Percentiles rank a stretch among this genome's conserved stretches.
phyloP scores from a whole-genome alignment of 2,113 vertebrate genomes.

The Datnioides undecimradiatus region DNA sequence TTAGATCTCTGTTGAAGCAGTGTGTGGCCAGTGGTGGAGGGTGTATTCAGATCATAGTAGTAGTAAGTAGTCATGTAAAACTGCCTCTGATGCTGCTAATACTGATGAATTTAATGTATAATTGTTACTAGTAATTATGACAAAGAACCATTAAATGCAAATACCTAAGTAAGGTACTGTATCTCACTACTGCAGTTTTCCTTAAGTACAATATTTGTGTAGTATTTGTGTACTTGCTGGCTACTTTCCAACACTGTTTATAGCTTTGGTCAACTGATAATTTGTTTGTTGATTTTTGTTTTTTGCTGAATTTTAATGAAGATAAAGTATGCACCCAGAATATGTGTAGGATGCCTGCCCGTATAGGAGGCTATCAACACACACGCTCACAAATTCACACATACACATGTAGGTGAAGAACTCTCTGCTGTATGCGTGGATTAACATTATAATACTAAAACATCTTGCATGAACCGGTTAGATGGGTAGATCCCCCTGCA shows the following conservation, averaged over 20 bases:
- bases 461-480: conserved; percentile 27
- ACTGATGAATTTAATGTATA: no score
- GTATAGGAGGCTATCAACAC: neutral
- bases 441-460: conserved; percentile 25
- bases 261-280: no score
- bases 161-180: neutral
- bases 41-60: neutral
- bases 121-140: neutral
- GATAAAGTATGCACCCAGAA: neutral
- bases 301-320: no score
- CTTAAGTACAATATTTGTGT: no score
- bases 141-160: neutral
- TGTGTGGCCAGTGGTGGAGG: neutral
- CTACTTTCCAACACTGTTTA: no score
- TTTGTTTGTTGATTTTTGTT: no score
- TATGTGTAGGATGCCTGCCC: no score
- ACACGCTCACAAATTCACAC: neutral
- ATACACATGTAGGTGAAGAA: conserved; percentile 1
- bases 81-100: no score
- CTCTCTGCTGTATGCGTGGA: conserved; percentile 1
- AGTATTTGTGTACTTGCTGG: no score
- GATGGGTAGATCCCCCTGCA: conserved; percentile 39
- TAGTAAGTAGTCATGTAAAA: no score
- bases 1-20: neutral
- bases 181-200: neutral